phyloP scores from a whole-genome alignment of 2,888 invertebrate genomes.

The Bruchidius siliquastri region DNA sequence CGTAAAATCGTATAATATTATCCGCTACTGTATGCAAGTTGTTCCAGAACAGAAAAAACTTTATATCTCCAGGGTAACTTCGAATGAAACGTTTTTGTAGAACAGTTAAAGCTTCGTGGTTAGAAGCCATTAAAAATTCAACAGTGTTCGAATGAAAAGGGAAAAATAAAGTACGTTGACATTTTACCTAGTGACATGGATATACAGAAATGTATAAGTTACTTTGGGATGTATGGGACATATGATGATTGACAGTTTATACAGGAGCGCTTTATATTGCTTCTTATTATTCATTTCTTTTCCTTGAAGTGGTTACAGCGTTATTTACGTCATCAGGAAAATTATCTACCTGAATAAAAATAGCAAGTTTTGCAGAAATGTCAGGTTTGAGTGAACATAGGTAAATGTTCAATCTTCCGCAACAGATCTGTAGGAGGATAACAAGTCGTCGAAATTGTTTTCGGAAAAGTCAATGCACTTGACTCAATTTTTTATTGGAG shows the following conservation, averaged over 20 bases:
- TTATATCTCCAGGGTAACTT: not conserved
- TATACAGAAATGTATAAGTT: not conserved
- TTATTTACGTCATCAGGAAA: too few relatives aligned
- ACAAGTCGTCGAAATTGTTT: too few relatives aligned
- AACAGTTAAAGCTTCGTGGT: not conserved
- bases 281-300: not conserved
- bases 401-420: too few relatives aligned
- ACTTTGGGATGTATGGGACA: not conserved
- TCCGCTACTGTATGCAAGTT: not conserved
- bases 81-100: not conserved
- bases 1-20: too few relatives aligned
- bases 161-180: not conserved
- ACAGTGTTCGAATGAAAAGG: not conserved
- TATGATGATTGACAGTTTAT: not conserved
- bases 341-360: too few relatives aligned
- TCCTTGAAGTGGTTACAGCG: too few relatives aligned
- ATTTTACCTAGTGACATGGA: not conserved
- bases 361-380: too few relatives aligned
- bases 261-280: not conserved
- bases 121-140: not conserved
- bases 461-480: too few relatives aligned
- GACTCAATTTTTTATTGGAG: too few relatives aligned
- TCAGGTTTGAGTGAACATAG: too few relatives aligned
- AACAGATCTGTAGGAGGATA: too few relatives aligned
- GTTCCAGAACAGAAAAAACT: not conserved